Conservation (phyloP, 1,140 invertebrate species). For the Pachyrhynchus sulphureomaculatus region DNA sequence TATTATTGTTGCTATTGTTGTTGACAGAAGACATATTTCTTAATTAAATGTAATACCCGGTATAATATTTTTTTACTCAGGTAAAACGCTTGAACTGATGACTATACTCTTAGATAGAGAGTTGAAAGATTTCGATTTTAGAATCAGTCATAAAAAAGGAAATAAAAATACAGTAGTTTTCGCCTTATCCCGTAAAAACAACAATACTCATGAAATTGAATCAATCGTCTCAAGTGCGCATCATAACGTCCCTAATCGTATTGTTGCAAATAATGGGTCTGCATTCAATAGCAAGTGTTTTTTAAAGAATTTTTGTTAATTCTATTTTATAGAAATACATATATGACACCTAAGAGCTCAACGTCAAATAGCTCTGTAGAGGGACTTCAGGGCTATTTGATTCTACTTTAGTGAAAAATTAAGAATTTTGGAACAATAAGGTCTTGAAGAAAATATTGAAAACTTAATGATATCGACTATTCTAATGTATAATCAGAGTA, state of each 20-base stretch:
- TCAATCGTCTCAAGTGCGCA: conserved; percentile 14
- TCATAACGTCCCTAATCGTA: not conserved
- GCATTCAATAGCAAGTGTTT: not conserved
- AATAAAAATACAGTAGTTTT: conserved; percentile 43
- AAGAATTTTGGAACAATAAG: conserved; percentile 12
- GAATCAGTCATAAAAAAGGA: conserved; percentile 43
- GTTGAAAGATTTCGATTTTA: conserved; percentile 44
- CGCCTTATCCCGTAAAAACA: conserved; percentile 38
- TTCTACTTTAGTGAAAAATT: conserved; percentile 29
- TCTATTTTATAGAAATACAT: conserved; percentile 30
- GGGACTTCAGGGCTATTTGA: too few relatives aligned
- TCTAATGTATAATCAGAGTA: conserved; percentile 24
- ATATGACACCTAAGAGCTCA: too few relatives aligned
- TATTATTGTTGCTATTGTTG: conserved; percentile 43
- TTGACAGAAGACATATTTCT: too few relatives aligned
- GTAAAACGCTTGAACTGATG: too few relatives aligned
- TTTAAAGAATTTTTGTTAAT: conserved; percentile 27
- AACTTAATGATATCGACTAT: conserved; percentile 22
- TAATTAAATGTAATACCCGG: too few relatives aligned
- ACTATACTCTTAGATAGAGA: conserved; percentile 47
- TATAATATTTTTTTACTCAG: too few relatives aligned
- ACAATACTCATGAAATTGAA: conserved; percentile 12
- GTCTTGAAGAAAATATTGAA: conserved; percentile 9
- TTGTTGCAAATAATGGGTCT: not conserved
- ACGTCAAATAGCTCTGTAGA: conserved; percentile 25